Evolutionary conservation across 1,140 invertebrate species (phyloP), one percentile per base, ranked within the genome.

Genomic region (Atta texana): DNA sequence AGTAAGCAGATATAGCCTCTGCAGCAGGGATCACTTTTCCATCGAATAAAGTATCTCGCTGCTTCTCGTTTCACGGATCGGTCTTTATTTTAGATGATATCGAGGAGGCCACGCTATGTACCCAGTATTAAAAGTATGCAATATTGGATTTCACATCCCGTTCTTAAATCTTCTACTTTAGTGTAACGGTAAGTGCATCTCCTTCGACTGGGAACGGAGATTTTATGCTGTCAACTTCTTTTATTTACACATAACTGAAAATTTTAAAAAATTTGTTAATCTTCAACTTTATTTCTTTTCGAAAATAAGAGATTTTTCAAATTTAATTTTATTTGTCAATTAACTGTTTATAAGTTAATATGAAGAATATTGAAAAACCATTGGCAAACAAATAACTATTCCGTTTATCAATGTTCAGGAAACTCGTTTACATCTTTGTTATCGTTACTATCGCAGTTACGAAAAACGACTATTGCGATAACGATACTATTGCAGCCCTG

Each of bases 111-210:
- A 66, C 53, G 77, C 72, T 78, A 85, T 78, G 77, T 88, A 87
- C 71, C 61, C 72, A 75, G 81, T 89, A 90, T 89, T 89, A 88
- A 88, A 89, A 88, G 66, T 74, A 85, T 69, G 44, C 78, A 44
- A 77, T 80, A 82, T 57, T 78, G 74, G 64, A 75, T 66, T 82
- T 78, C 44, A 39, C 61, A 53, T 82, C 39, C 66, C 24, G 59
- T 53, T 77, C 80, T 28, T 85, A 82, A 77, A 64, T 78, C 63
- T 75, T 31, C 59, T 24, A 57, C 34, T 63, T 64, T 55, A 51
- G 6, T n/a, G 3, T 39, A 44, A 6, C 68, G 80, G 24, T 28
- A 28, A 31, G 12, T 34, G 44, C 49, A 24, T 16, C 16, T 59
- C 24, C 14, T 24, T 28, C 55, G 53, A 39, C 18, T 21, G 44